These are phyloP conservation scores for Liopterus haemorrhoidalis DNA, from an alignment of 2,888 invertebrate species.

Conservation along the genomic window DNA sequence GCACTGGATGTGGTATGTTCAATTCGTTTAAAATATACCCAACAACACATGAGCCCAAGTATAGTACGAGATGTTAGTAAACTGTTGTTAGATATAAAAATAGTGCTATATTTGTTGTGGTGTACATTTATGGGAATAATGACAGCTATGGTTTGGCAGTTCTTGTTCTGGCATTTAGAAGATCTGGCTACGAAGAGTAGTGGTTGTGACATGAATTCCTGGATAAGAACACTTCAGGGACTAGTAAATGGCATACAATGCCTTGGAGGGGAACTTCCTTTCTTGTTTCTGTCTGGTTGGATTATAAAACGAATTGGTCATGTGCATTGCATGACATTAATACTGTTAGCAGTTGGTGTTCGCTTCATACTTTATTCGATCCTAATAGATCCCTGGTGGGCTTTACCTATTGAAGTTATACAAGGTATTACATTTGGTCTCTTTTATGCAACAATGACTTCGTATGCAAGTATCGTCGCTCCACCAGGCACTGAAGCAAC, in stretches of 20 bases:
- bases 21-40: conserved; percentile 57
- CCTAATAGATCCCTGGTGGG: conserved; percentile 74
- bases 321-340: conserved; percentile 74
- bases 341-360: conserved; percentile 71
- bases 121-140: conserved; percentile 76
- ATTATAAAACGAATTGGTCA: conserved; percentile 77
- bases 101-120: conserved; percentile 72
- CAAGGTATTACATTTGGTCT: conserved; percentile 87
- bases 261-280: conserved; percentile 79
- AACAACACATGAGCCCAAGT: conserved; percentile 59
- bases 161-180: conserved; percentile 79
- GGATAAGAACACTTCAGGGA: conserved; percentile 49
- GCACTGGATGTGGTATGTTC: conserved; percentile 62
- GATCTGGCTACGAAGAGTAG: conserved; percentile 53
- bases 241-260: conserved; percentile 69
- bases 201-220: conserved; percentile 41
- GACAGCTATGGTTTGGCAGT: conserved; percentile 82
- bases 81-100: conserved; percentile 59
- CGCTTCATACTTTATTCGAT: conserved; percentile 78
- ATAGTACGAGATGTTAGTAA: conserved; percentile 64
- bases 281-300: conserved; percentile 76
- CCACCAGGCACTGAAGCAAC: conserved; percentile 82
- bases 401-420: conserved; percentile 75
- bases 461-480: conserved; percentile 77
- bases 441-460: conserved; percentile 82